phyloP scores from a whole-genome alignment of 2,797 vertebrate species.

The Vespertilio murinus region DNA sequence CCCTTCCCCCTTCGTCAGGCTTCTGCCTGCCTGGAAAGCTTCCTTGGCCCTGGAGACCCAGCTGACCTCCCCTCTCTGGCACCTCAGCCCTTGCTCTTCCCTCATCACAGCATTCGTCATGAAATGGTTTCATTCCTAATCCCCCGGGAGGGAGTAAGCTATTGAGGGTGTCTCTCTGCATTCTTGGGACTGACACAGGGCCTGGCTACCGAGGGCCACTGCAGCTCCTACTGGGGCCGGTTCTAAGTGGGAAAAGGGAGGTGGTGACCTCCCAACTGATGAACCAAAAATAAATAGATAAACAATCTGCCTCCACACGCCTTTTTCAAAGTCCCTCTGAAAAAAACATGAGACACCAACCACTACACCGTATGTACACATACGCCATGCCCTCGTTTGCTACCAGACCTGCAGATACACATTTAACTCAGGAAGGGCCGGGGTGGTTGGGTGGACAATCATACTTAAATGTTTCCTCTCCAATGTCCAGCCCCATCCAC shows the following conservation, averaged over 20 bases:
- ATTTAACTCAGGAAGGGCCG: not conserved
- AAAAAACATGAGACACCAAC: not conserved
- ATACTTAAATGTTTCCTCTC: not conserved
- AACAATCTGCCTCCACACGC: not conserved
- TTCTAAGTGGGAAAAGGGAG: not conserved
- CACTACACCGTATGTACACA: not conserved
- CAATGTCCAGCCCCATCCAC: not conserved
- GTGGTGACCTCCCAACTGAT: not conserved
- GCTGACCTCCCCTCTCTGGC: fast-evolving
- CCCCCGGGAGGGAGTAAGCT: not conserved
- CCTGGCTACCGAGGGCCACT: not conserved
- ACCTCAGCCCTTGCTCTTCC: not conserved
- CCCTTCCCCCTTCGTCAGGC: no score
- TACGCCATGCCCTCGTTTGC: not conserved
- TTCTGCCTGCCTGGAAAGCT: not conserved
- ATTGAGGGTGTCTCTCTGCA: not conserved
- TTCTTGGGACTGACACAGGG: not conserved
- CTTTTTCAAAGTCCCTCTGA: constrained; percentile 32
- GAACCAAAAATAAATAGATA: constrained; percentile 3
- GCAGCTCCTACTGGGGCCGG: not conserved
- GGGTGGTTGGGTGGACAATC: not conserved
- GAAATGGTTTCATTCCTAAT: not conserved
- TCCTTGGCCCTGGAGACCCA: not conserved
- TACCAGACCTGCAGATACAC: not conserved
- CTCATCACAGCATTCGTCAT: not conserved